phyloP scores from a whole-genome alignment of 2,113 vertebrate species.

The Theropithecus gelada region DNA sequence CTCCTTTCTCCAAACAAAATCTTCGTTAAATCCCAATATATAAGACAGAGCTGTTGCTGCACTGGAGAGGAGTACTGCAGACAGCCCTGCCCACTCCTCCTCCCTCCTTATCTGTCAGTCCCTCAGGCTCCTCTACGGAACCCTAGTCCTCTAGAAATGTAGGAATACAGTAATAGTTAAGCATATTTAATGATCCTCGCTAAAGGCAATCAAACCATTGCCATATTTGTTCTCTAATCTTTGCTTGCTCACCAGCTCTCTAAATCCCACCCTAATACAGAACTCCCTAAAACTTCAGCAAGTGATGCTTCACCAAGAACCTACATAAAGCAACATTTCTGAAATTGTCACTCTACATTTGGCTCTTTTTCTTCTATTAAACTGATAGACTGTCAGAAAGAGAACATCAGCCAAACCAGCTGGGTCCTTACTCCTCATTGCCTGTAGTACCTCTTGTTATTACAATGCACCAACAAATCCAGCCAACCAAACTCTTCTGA shows the following conservation, averaged over 20 bases:
- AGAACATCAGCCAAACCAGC: background rate
- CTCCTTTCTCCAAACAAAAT: background rate
- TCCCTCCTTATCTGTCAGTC: no score
- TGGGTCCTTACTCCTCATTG: background rate
- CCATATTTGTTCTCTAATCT: accelerated
- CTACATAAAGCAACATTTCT: accelerated
- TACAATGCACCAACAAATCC: accelerated
- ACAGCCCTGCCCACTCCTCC: background rate
- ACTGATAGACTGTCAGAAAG: accelerated
- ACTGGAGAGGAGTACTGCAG: accelerated
- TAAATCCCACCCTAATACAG: accelerated
- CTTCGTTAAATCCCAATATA: background rate
- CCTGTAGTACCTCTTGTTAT: accelerated
- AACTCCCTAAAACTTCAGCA: background rate
- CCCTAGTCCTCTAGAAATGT: background rate
- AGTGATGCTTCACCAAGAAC: background rate
- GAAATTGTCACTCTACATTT: background rate
- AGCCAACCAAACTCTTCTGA: background rate
- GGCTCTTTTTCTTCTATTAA: background rate
- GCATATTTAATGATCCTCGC: accelerated
- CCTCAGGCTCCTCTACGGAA: background rate
- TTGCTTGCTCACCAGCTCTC: background rate
- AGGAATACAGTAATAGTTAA: accelerated
- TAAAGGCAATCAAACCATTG: background rate
- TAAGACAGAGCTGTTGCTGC: background rate